Conservation (phyloP, 1,140 invertebrate species). For the Drosophila lowei region DNA sequence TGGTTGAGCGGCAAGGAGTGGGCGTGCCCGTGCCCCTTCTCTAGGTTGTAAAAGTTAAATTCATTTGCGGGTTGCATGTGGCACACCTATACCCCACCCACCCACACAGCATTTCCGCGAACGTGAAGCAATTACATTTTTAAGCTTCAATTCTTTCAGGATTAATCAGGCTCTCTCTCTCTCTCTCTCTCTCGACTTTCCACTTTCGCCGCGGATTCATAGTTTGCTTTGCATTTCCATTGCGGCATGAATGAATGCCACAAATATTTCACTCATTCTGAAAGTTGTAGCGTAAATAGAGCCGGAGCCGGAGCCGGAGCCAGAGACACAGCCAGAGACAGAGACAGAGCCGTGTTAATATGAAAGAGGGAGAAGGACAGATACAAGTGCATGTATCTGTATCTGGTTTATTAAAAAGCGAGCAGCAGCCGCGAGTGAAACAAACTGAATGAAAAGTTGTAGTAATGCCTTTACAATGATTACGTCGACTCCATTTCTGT, state of each 20-base stretch:
- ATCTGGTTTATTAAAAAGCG: constrained; percentile 51
- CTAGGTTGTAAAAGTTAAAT: constrained; percentile 25
- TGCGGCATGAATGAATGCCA: constrained; percentile 51
- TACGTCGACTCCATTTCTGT: constrained; percentile 44
- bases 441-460: constrained; percentile 69
- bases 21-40: not conserved
- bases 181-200: not conserved
- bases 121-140: constrained; percentile 41
- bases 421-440: constrained; percentile 26
- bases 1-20: constrained; percentile 13
- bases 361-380: constrained; percentile 6
- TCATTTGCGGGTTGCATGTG: not conserved
- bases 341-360: constrained; percentile 42
- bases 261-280: constrained; percentile 14
- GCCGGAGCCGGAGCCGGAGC: constrained; percentile 11
- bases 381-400: constrained; percentile 15
- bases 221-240: constrained; percentile 30
- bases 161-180: constrained; percentile 24
- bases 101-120: constrained; percentile 29
- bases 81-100: too few species aligned
- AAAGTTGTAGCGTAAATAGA: constrained; percentile 49
- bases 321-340: constrained; percentile 11
- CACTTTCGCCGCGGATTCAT: constrained; percentile 37
- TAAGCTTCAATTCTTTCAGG: constrained; percentile 22
- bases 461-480: constrained; percentile 73